phyloP scores from a whole-genome alignment of 2,113 vertebrate genomes.

The Ginglymostoma cirratum region DNA sequence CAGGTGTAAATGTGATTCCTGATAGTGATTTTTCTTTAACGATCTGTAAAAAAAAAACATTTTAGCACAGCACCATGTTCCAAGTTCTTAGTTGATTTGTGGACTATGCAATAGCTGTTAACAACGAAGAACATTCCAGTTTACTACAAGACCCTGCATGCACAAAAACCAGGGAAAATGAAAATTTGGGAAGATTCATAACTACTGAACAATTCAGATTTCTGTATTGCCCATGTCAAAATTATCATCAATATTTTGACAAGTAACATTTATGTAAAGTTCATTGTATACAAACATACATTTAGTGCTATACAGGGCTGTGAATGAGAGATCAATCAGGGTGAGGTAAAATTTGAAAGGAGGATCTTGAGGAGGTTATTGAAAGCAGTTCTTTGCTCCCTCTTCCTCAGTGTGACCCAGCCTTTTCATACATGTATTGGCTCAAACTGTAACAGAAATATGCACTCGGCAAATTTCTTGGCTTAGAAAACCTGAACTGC shows the following conservation, averaged over 20 bases:
- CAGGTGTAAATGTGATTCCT: neutral
- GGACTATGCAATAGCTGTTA: neutral
- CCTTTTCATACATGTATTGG: neutral
- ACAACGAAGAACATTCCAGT: neutral
- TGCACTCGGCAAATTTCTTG: neutral
- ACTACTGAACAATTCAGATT: neutral
- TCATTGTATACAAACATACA: neutral
- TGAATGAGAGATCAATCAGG: neutral
- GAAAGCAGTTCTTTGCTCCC: neutral
- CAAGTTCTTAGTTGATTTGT: neutral
- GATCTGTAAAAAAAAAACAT: neutral
- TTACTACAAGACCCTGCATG: neutral
- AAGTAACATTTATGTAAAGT: neutral
- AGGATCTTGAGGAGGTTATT: neutral
- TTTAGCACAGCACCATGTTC: neutral
- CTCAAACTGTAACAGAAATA: neutral
- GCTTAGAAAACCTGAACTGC: neutral
- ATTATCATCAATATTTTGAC: neutral
- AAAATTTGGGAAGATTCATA: neutral
- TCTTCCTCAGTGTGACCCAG: neutral
- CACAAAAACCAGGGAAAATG: neutral
- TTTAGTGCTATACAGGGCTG: neutral
- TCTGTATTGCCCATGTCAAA: neutral
- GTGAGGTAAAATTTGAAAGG: neutral
- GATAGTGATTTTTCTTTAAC: neutral